Evolutionary conservation across 23 tunicate species (phyloP), one percentile per base, ranked within the genome.

Genomic region (Pegea sp.): DNA sequence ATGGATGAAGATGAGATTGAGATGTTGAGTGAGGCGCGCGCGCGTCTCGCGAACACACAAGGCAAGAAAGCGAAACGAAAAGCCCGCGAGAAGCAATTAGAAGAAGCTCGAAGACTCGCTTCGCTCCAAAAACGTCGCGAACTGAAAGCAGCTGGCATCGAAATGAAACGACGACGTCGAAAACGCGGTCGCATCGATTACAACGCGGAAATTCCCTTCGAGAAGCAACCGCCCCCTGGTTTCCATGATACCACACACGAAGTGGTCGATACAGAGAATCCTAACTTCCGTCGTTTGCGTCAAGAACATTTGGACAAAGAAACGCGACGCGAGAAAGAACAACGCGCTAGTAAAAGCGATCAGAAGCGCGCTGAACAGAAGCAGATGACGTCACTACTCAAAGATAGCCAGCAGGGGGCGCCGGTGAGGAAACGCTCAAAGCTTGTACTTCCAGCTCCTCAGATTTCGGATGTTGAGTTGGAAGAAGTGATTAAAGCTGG

Each of bases 1-100:
- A 91, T 91, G 99, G 99, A 91, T 64, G 99, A 91, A 59, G 93
- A 91, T 64, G 99, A 91, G 38, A 64, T 66, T 38, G 99, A 78
- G 59, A 91, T 78, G 93, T 43, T 91, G 62, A 78, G 93, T 59
- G 93, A 91, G 55, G 93, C 93, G 22, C 60, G 93, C 44, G 93
- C 93, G 21, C 34, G 93, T 29, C 62, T 91, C 28, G 99, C 99
- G 26, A 91, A 91, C 60, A 91, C 99, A 30, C 99, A 91, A 58
- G 99, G 99, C 48, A 91, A 91, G 56, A 91, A 91, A 33, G 99
- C 99, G 24, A 91, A 91, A 44, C 62, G 99, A 24, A 91, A 78
- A 42, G 92, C 86, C n/a, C 44, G 99, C 27, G 99, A 91, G 54
- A 91, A 91, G 72, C 99, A 78, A 44, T 62, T 78, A 48, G 99